Evolutionary conservation across 2,113 vertebrate genomes (phyloP).

Genomic region (Nycticryphes semicollaris): DNA sequence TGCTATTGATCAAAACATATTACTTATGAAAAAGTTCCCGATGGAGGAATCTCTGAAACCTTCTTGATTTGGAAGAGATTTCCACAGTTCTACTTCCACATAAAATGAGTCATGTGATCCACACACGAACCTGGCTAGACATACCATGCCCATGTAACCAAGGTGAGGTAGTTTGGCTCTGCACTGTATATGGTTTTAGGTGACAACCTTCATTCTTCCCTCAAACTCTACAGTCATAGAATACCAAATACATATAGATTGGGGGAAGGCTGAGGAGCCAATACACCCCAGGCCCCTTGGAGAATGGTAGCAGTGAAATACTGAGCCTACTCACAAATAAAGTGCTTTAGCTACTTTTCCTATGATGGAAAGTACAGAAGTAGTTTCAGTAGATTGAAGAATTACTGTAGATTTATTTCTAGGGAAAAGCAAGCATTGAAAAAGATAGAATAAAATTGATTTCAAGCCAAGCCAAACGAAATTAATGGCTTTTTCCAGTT

Average conservation of each 20-base stretch:
- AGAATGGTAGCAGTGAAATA: background rate
- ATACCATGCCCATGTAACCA: background rate
- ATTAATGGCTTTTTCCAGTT: background rate
- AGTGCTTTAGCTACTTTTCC: background rate
- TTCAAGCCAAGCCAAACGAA: background rate
- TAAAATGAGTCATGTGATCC: background rate
- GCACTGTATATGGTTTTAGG: background rate
- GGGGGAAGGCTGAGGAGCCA: background rate
- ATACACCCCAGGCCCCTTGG: background rate
- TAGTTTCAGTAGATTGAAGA: background rate
- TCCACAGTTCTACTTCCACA: background rate
- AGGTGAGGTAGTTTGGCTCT: background rate
- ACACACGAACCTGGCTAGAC: background rate
- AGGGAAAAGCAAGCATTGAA: background rate
- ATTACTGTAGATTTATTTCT: background rate
- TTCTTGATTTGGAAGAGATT: background rate
- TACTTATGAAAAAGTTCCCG: background rate
- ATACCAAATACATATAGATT: background rate
- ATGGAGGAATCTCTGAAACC: background rate
- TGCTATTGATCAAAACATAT: background rate
- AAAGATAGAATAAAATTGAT: background rate
- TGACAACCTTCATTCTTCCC: background rate
- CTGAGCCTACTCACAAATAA: background rate
- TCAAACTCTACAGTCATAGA: background rate
- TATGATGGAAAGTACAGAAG: background rate